Evolutionary conservation across 2,888 invertebrate genomes (phyloP).

Genomic region (Lasioglossum leucozonium): DNA sequence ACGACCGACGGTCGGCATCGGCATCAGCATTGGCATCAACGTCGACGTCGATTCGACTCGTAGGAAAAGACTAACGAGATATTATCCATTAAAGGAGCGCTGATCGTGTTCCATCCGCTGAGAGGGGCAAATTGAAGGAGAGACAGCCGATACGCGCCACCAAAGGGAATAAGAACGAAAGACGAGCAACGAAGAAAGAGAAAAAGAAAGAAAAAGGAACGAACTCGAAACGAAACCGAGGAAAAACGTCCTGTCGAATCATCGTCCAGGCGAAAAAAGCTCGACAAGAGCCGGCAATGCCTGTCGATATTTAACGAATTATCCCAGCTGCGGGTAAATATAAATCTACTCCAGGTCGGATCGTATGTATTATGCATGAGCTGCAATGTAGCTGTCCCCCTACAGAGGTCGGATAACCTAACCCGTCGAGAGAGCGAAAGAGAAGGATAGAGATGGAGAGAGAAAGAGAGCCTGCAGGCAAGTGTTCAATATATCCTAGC

Average conservation of each 20-base stretch:
- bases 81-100: constrained; percentile 25
- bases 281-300: constrained; percentile 50
- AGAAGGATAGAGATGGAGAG: constrained; percentile 21
- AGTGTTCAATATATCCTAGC: constrained; percentile 72
- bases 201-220: not conserved
- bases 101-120: constrained; percentile 24
- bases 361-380: constrained; percentile 76
- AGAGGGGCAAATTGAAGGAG: constrained; percentile 16
- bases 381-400: constrained; percentile 73
- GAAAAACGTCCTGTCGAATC: constrained; percentile 53
- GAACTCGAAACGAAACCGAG: not conserved
- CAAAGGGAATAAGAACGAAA: not conserved
- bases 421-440: constrained; percentile 57
- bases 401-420: constrained; percentile 72
- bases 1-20: constrained; percentile 1
- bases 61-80: constrained; percentile 24
- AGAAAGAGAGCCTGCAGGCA: constrained; percentile 31
- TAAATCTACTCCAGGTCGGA: constrained; percentile 76
- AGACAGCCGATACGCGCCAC: constrained; percentile 21
- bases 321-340: constrained; percentile 73
- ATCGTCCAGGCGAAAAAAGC: constrained; percentile 57
- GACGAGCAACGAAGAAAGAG: not conserved
- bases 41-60: constrained; percentile 6
- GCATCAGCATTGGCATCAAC: constrained; percentile 5
- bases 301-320: constrained; percentile 76